Base-by-base conservation (phyloP, 1,140 invertebrate genomes). In the Manduca sexta region DNA sequence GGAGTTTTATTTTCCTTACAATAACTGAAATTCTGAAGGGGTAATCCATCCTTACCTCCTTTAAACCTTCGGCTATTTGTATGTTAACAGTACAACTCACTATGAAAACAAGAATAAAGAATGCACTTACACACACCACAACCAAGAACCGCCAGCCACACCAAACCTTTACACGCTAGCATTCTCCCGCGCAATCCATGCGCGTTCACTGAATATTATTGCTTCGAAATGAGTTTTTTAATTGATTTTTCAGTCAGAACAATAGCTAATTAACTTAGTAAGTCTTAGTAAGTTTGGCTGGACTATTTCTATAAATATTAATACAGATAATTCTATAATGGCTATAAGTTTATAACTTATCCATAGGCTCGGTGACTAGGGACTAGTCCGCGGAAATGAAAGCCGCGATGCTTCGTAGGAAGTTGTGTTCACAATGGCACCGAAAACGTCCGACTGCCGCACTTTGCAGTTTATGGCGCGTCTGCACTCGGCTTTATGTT, bases 211-310 rank as follows among this genome's bases (percentile, higher is more conserved):
- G 2, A 15, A 14, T 11, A 40, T 8, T n/a, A 40, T n/a, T n/a
- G 38, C 18, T 30, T 18, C 7, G 12, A 30, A 53, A 48, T 48
- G 35, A 53, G 45, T 18, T 39, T 48, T 34, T 39, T 45, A 52
- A 52, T 52, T 35, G 49, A 52, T 52, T 40, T 45, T 39, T 30
- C 14, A 45, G 33, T 18, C 16, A 18, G 33, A 45, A 45, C 31
- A 17, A 40, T 18, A 18, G 38, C 17, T 40, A 40, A 40, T 40
- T 40, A 40, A 40, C 15, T 15, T 18, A n/a, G n/a, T n/a, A n/a
- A n/a, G n/a, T n/a, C n/a, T n/a, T n/a, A n/a, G n/a, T n/a, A n/a
- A n/a, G n/a, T n/a, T n/a, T n/a, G n/a, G n/a, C n/a, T n/a, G n/a
- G n/a, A n/a, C n/a, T n/a, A n/a, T n/a, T n/a, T n/a, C 21, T 8